These are phyloP conservation scores for Avahi laniger DNA, from an alignment of 2,797 vertebrate species.

Conservation along the genomic window DNA sequence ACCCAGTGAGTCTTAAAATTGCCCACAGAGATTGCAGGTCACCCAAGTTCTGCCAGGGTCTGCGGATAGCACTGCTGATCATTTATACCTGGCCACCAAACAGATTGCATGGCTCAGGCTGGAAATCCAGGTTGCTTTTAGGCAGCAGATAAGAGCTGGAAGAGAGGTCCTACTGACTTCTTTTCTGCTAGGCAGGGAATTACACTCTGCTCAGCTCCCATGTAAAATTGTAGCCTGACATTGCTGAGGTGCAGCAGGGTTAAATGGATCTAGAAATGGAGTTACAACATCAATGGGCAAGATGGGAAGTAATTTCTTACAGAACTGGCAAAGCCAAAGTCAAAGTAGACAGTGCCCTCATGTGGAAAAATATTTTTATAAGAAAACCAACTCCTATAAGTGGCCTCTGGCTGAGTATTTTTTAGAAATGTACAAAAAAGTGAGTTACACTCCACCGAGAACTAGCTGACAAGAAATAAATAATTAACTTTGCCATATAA, in stretches of 20 bases:
- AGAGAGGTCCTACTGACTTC: not conserved
- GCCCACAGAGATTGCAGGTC: not conserved
- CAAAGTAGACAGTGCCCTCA: conserved; percentile 44
- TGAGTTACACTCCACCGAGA: not conserved
- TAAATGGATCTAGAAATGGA: conserved; percentile 18
- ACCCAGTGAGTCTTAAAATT: not conserved
- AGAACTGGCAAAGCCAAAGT: not conserved
- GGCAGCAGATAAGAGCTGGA: not conserved
- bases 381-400: not conserved
- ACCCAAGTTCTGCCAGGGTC: not conserved
- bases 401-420: not conserved
- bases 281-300: not conserved
- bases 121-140: not conserved
- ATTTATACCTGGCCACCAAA: not conserved
- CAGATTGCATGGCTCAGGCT: not conserved
- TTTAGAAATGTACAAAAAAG: not conserved
- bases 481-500: not conserved
- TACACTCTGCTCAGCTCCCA: not conserved
- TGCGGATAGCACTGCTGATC: not conserved
- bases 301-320: not conserved
- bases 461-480: not conserved
- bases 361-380: not conserved
- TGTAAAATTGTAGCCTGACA: not conserved
- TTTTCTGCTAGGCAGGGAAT: not conserved
- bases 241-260: not conserved